Base-by-base conservation (phyloP, 2,113 vertebrate species). In the Butorides virescens region DNA sequence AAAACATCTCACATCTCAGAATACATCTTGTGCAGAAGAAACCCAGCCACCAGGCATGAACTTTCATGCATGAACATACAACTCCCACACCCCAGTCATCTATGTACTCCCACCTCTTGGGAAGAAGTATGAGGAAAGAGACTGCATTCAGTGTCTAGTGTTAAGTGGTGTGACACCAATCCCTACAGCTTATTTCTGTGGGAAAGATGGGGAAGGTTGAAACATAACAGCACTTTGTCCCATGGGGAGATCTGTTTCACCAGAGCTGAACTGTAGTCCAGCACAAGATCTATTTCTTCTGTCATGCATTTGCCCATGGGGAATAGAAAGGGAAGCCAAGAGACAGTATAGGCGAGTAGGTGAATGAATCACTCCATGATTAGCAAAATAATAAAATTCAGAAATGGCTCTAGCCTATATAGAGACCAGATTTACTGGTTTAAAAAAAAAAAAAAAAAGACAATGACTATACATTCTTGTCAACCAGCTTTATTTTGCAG, bases 41-140 rank as follows among this genome's bases (percentile, higher is more conserved):
- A 52, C 47, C 52, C 53, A 67, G 23, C 3, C 5, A 8, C 42
- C 15, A 16, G 21, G 3, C 21, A 66, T 30, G 53, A 91, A 34
- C 17, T 71, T 70, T 49, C 34, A 56, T 5, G 0, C 9, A n/a
- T 26, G 37, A 78, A 22, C 5, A 44, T 15, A 15, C 2, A 12
- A 47, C 53, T 82, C 3, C 2, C 7, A 9, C 3, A 5, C 12
- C 50, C 5, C 3, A 4, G 6, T 56, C n/a, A 32, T 42, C 21
- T 36, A 27, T 30, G 30, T 78, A 12, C 19, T 88, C 37, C 8
- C 18, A 29, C 8, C 5, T 71, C 42, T 89, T 37, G 23, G 37
- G 22, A 46, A 74, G 18, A 55, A 22, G 10, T 18, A 32, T 34
- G 26, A 84, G 26, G 13, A 67, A 74, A 90, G 17, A n/a, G 49